Evolutionary conservation across 2,888 invertebrate species (phyloP).

Genomic region (Phasia obesa): DNA sequence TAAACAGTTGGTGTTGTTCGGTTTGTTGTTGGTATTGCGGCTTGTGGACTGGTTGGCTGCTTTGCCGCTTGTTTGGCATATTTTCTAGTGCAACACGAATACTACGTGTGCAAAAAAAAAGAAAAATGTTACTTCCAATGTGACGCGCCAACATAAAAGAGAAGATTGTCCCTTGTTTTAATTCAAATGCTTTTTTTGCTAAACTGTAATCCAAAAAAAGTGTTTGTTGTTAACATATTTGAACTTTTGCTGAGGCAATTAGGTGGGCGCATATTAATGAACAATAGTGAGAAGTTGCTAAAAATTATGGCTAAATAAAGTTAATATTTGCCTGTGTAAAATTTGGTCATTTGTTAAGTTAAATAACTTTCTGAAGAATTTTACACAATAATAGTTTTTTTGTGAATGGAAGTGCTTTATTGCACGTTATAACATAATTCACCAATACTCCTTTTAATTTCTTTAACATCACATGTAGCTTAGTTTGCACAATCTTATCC

Average conservation of each 20-base stretch:
- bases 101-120: slow-evolving; percentile 13
- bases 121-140: slow-evolving; percentile 29
- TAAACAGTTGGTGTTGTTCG: slow-evolving; percentile 27
- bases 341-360: too few species aligned
- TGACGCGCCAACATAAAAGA: slow-evolving; percentile 55
- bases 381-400: too few species aligned
- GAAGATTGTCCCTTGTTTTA: slow-evolving; percentile 3
- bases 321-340: too few species aligned
- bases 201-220: slow-evolving; percentile 18
- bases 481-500: too few species aligned
- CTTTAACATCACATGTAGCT: too few species aligned
- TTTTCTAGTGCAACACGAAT: slow-evolving; percentile 25
- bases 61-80: slow-evolving; percentile 12
- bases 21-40: slow-evolving; percentile 22
- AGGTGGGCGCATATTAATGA: too few species aligned
- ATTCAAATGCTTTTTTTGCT: slow-evolving; percentile 7
- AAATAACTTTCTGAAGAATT: too few species aligned
- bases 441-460: too few species aligned
- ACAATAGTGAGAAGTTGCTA: too few species aligned
- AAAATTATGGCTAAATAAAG: too few species aligned
- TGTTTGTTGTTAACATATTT: neutral
- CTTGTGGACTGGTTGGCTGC: slow-evolving; percentile 27
- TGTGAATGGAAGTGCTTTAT: too few species aligned
- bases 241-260: neutral
- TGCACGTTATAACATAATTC: too few species aligned